Evolutionary conservation across 2,888 invertebrate species (phyloP), one percentile per base, ranked within the genome.

Genomic region (Leptopilina drosophilae): DNA sequence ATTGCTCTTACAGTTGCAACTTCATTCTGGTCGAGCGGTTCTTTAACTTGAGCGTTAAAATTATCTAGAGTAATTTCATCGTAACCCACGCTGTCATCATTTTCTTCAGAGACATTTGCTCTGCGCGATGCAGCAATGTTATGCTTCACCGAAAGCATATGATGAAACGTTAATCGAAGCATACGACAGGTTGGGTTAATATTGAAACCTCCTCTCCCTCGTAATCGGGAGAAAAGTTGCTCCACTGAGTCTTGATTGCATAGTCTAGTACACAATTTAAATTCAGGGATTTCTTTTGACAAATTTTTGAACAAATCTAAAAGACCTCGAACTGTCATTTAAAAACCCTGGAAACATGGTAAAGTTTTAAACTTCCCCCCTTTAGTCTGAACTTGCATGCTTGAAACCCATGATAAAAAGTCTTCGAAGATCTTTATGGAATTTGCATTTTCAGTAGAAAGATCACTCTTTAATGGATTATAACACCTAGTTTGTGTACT

Each of bases 71-170:
- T 64, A 9, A 26, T 64, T 2, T 14, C n/a, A 7, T 64, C 64
- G 20, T 64, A 64, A 3, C 64, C 64, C 11, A 20, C 64, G 11
- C 20, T 64, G 9, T 64, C 64, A 20, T 64, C 64, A 15, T 64
- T 64, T 64, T 33, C 12, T 64, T 33, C 12, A 20, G 20, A 26
- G 26, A 64, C 26, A 64, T 64, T 64, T 5, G 33, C 64, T 64
- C 33, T 64, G 11, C 26, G 33, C 26, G 64, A 64, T 11, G 64
- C 20, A 5, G 64, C 64, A 26, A 64, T 64, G 20, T 64, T 64
- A 26, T 64, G 64, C 26, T 64, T 64, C 12, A 64, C 26, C 26
- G 64, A 64, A 64, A 64, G 64, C 64, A 64, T 64, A 64, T 64
- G 64, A 26, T 33, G 64, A 20, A 64, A 11, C 12, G 12, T 64